phyloP scores from a whole-genome alignment of 1,140 invertebrate genomes.

The Diabrotica undecimpunctata region DNA sequence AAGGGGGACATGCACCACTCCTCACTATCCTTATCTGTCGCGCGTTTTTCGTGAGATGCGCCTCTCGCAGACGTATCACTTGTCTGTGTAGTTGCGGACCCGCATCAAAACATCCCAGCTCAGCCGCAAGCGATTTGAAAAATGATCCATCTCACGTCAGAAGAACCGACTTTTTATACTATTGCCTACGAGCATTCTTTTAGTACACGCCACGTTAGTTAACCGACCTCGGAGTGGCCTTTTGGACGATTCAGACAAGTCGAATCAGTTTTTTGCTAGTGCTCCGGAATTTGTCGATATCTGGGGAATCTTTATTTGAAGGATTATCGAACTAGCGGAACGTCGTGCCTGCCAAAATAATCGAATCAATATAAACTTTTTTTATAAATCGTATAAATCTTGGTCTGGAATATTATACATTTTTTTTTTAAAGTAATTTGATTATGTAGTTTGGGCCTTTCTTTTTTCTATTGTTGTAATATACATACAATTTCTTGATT shows the following conservation, averaged over 20 bases:
- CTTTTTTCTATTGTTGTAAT: too few relatives aligned
- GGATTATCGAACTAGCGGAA: too few relatives aligned
- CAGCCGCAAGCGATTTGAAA: slow-evolving; percentile 43
- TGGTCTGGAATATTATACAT: too few relatives aligned
- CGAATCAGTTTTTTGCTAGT: background rate
- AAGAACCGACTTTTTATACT: slow-evolving; percentile 40
- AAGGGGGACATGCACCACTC: slow-evolving; percentile 11
- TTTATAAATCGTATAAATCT: too few relatives aligned
- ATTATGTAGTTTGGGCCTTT: too few relatives aligned
- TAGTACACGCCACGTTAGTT: slow-evolving; percentile 6
- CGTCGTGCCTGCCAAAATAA: too few relatives aligned
- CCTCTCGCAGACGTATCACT: slow-evolving; percentile 19
- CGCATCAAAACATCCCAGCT: slow-evolving; percentile 41
- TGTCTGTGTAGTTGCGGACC: slow-evolving; percentile 32
- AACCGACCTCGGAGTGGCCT: slow-evolving; percentile 2
- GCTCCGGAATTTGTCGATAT: background rate
- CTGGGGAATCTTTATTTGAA: too few relatives aligned
- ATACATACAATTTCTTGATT: too few relatives aligned
- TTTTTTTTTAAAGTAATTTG: too few relatives aligned
- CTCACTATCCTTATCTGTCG: slow-evolving; percentile 18
- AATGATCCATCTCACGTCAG: slow-evolving; percentile 43
- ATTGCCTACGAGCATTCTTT: slow-evolving; percentile 14
- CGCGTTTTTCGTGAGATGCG: slow-evolving; percentile 15
- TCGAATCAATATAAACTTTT: too few relatives aligned
- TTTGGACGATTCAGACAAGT: background rate